Percentiles rank a stretch among this genome's conserved stretches.
These are phyloP conservation scores for Lomographa bimaculata DNA, from an alignment of 2,888 invertebrate genomes.

Conservation along the genomic window DNA sequence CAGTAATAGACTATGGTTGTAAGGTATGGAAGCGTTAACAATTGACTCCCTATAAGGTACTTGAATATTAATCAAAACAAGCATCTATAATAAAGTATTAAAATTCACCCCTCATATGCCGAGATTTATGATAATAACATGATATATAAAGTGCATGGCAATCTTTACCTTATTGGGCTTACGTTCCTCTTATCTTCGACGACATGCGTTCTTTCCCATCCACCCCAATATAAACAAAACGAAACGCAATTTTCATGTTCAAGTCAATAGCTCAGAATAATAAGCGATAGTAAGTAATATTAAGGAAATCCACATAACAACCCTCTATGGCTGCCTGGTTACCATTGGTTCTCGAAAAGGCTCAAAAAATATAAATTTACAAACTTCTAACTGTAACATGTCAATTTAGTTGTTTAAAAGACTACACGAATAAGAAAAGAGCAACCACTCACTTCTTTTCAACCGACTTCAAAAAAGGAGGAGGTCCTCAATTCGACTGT, in stretches of 20 bases:
- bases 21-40: too few relatives aligned
- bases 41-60: too few relatives aligned
- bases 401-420: too few relatives aligned
- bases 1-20: too few relatives aligned
- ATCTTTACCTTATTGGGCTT: conserved; percentile 58
- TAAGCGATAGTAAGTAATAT: conserved; percentile 80
- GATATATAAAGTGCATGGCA: conserved; percentile 53
- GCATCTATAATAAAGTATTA: conserved; percentile 44
- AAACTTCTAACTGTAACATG: too few relatives aligned
- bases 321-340: conserved; percentile 44
- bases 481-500: too few relatives aligned
- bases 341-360: conserved; percentile 44
- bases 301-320: conserved; percentile 70
- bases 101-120: conserved; percentile 59
- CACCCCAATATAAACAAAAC: conserved; percentile 73
- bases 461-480: too few relatives aligned
- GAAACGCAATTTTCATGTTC: conserved; percentile 79
- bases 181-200: conserved; percentile 59
- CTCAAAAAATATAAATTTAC: neutral
- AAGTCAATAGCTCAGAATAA: conserved; percentile 82
- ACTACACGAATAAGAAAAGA: too few relatives aligned
- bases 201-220: conserved; percentile 55
- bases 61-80: conserved; percentile 25
- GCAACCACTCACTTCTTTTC: too few relatives aligned
- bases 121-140: conserved; percentile 65